Base-by-base conservation (phyloP, 2,888 invertebrate species). In the Macrophya annulata region DNA sequence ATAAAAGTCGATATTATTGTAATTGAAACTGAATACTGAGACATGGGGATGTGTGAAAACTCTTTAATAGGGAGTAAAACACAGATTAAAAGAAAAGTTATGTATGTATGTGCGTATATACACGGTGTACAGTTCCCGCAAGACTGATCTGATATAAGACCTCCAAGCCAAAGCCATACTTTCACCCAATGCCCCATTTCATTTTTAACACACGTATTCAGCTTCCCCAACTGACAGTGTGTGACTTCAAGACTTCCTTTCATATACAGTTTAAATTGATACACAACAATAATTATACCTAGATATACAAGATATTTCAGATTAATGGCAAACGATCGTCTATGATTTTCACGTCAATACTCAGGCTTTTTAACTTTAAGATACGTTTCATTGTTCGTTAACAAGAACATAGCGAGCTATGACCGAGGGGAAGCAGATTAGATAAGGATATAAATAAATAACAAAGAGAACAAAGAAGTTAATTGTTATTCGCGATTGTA, bases 161-260 rank as follows among this genome's bases (percentile, higher is more conserved):
- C 89, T 89, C 89, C 88, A 85, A 86, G 88, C 88, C 86, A 88
- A 90, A 65, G 90, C 90, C 90, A 90, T 92, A 93, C 93, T 93
- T 93, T 93, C 93, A 93, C 93, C 93, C 93, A 93, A 92, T 93
- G 93, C 93, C 93, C 93, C 93, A 93, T 93, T 93, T 93, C 92
- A 92, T 93, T 93, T 93, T 93, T 92, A 92, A 90, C 91, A 89
- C 89, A 88, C 89, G 86, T 86, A 89, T 85, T 86, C 85, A 86
- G 87, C 83, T 68, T 68, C 83, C 74, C 71, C 25, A 25, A 21
- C 17, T 45, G 9, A 40, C 40, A 59, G 86, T 86, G 86, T 88
- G 86, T 79, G 86, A 31, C 31, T 31, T 86, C 88, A 86, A 87
- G 86, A 88, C 88, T 88, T 87, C 88, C 88, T 88, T 88, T 87